A percentile compares a stretch with the other conserved stretches of the same genome.
Evolutionary conservation across 1,140 invertebrate genomes (phyloP).

Genomic region (Melitaea cinxia): DNA sequence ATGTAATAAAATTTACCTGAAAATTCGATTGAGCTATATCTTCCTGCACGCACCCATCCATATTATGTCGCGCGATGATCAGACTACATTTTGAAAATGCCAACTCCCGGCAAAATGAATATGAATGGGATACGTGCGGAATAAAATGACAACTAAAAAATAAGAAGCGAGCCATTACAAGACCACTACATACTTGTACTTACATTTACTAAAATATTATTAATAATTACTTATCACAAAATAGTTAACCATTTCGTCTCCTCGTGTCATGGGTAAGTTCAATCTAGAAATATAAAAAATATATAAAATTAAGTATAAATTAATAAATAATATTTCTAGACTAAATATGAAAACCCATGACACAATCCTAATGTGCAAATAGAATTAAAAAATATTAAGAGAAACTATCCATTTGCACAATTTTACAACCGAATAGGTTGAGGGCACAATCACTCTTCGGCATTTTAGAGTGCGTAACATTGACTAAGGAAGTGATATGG

Average conservation of each 20-base stretch:
- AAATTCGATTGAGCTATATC: slow-evolving; percentile 61
- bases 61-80: slow-evolving; percentile 63
- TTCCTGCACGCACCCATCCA: slow-evolving; percentile 77
- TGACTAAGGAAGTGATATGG: slow-evolving; percentile 73
- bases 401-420: slow-evolving; percentile 46
- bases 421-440: slow-evolving; percentile 48
- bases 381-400: slow-evolving; percentile 17
- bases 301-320: slow-evolving; percentile 12
- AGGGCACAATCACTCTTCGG: slow-evolving; percentile 77
- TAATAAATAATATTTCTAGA: slow-evolving; percentile 49
- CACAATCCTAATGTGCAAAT: slow-evolving; percentile 42
- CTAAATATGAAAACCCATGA: slow-evolving; percentile 41
- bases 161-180: slow-evolving; percentile 77
- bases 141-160: slow-evolving; percentile 79
- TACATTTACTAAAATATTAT: slow-evolving; percentile 40
- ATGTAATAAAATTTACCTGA: slow-evolving; percentile 60
- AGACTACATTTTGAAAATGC: slow-evolving; percentile 65
- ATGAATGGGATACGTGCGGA: slow-evolving; percentile 83
- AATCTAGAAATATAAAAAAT: slow-evolving; percentile 19
- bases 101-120: slow-evolving; percentile 80
- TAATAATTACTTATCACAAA: slow-evolving; percentile 34
- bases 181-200: slow-evolving; percentile 77
- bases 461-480: slow-evolving; percentile 67
- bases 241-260: slow-evolving; percentile 26
- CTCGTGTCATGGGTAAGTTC: slow-evolving; percentile 18